phyloP scores from a whole-genome alignment of 2,888 invertebrate species.

The Melangyna quadrimaculata region DNA sequence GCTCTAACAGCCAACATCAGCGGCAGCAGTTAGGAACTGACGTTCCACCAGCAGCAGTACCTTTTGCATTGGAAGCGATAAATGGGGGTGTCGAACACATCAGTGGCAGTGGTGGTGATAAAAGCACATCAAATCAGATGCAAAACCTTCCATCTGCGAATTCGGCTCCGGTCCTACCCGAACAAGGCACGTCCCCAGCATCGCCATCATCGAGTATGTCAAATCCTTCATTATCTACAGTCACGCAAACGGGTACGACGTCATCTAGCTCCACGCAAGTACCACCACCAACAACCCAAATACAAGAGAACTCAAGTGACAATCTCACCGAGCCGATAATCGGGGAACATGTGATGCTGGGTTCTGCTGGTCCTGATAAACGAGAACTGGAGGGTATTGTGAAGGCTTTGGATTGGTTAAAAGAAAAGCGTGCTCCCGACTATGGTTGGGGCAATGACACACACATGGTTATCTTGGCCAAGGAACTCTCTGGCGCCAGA shows the following conservation, averaged over 20 bases:
- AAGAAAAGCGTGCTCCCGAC: conserved; percentile 87
- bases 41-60: conserved; percentile 53
- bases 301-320: conserved; percentile 64
- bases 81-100: conserved; percentile 52
- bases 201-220: conserved; percentile 34
- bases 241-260: conserved; percentile 49
- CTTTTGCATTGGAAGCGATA: conserved; percentile 48
- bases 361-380: conserved; percentile 80
- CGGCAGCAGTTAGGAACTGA: conserved; percentile 67
- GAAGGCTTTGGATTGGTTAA: conserved; percentile 87
- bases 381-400: conserved; percentile 80
- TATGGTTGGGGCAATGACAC: conserved; percentile 94
- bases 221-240: conserved; percentile 50
- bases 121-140: conserved; percentile 64
- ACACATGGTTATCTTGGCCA: conserved; percentile 89
- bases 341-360: conserved; percentile 78
- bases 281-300: conserved; percentile 58
- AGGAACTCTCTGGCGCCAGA: conserved; percentile 83
- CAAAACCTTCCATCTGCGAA: conserved; percentile 59
- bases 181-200: conserved; percentile 52
- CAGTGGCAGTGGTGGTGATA: conserved; percentile 34
- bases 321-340: conserved; percentile 67
- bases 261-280: conserved; percentile 60
- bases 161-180: conserved; percentile 30
- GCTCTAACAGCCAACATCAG: conserved; percentile 55